phyloP scores from a whole-genome alignment of 2,888 invertebrate species.

The Nysson spinosus region DNA sequence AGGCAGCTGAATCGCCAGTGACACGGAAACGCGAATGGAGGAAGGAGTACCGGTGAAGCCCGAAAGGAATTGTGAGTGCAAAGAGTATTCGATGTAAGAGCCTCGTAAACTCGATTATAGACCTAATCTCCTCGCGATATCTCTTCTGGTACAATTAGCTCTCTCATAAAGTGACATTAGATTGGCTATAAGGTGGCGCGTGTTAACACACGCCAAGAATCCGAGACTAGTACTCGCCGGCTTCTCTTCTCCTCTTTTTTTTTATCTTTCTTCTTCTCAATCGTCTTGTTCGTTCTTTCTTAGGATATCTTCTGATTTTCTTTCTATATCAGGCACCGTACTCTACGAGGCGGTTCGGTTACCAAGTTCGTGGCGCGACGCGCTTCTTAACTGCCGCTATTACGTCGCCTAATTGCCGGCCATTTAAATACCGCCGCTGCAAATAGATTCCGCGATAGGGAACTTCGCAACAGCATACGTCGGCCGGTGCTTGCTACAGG shows the following conservation, averaged over 20 bases:
- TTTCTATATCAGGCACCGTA: conserved; percentile 9
- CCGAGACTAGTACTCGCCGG: conserved; percentile 16
- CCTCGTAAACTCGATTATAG: conserved; percentile 62
- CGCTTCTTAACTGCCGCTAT: conserved; percentile 62
- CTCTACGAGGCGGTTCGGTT: conserved; percentile 37
- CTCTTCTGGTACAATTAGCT: conserved; percentile 61
- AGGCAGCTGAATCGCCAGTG: conserved; percentile 10
- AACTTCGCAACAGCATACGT: conserved; percentile 9
- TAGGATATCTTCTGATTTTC: conserved; percentile 2
- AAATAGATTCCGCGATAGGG: conserved; percentile 54
- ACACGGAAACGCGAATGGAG: conserved; percentile 20
- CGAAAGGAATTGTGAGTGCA: background rate
- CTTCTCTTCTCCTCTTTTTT: conserved; percentile 11
- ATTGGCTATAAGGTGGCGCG: conserved; percentile 53
- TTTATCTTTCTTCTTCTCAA: conserved; percentile 7
- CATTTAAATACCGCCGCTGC: conserved; percentile 63
- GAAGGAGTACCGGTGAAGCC: background rate
- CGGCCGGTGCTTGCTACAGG: too few relatives aligned
- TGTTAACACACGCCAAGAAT: conserved; percentile 63
- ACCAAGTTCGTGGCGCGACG: conserved; percentile 45
- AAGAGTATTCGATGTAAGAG: conserved; percentile 34
- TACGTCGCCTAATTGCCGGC: conserved; percentile 66
- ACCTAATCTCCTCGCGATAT: conserved; percentile 57
- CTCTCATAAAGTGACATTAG: conserved; percentile 58
- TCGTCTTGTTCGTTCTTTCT: background rate